Base-by-base conservation (phyloP, 2,797 vertebrate species). In the Geotrypetes seraphini region DNA sequence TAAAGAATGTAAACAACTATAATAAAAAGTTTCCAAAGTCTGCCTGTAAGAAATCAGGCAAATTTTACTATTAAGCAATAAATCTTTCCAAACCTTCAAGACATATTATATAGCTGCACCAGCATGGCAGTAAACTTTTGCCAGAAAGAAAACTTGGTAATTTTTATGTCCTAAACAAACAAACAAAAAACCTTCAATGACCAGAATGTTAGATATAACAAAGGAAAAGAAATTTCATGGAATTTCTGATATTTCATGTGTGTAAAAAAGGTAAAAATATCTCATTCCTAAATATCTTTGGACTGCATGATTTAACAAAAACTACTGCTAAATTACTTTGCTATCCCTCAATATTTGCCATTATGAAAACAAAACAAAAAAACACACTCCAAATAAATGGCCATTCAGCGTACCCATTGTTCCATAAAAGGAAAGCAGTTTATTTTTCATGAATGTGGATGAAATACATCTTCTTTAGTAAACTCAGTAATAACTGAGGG, bases 31-130 rank as follows among this genome's bases (percentile, higher is more conserved):
- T 83, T 87, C 79, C 78, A 85, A 85, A 82, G 63, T 67, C 75
- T 69, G 83, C 85, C 84, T 81, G 78, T 73, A 79, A 79, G 71
- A 81, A 79, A 78, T 84, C 79, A 75, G 78, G 83, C 74, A 80
- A 83, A 75, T 86, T 73, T 73, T 72, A 74, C 69, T 67, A 66
- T n/a, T 80, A 88, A 81, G 73, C 83, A 86, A 71, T 57, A 72
- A 81, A 68, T 69, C 69, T 82, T 76, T 74, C 84, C 71, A 76
- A 87, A 83, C 78, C 61, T 81, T 85, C 76, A 79, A 76, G 60
- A 81, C 57, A 72, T 75, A 70, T 75, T 69, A 84, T 81, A 79
- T 60, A 86, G 87, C 87, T 86, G 88, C 87, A 50, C 83, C 82
- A 81, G 73, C 84, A 69, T 64, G 79, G 77, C 78, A 87, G 81